Conservation (phyloP, 2,888 invertebrate genomes). For the Plebejus melissa region DNA sequence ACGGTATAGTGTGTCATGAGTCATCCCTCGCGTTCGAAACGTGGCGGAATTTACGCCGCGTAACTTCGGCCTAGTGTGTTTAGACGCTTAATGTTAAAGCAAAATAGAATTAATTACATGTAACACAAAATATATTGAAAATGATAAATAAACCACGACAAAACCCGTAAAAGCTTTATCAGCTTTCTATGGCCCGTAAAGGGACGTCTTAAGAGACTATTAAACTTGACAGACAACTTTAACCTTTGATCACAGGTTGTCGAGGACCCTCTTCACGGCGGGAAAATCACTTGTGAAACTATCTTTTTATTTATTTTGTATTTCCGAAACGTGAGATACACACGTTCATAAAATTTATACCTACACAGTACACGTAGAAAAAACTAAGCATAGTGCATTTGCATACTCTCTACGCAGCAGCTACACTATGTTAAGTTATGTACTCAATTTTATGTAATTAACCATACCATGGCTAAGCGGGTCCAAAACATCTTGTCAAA, state of each 20-base stretch:
- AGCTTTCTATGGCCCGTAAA: neutral
- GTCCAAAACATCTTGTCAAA: too few relatives aligned
- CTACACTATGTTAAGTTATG: too few relatives aligned
- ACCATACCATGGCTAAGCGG: too few relatives aligned
- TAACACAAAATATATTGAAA: neutral
- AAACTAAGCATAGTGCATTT: neutral
- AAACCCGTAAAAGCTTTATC: neutral
- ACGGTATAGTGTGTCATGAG: too few relatives aligned
- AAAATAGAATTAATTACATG: too few relatives aligned
- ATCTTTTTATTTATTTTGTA: neutral
- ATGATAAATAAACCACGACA: neutral
- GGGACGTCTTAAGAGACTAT: constrained; percentile 13
- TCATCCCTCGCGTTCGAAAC: too few relatives aligned
- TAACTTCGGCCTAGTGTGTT: too few relatives aligned
- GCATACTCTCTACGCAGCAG: too few relatives aligned
- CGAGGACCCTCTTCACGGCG: neutral
- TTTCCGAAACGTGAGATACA: neutral
- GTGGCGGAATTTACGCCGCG: too few relatives aligned
- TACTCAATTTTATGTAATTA: too few relatives aligned
- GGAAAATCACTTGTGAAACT: neutral
- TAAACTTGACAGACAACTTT: constrained; percentile 18
- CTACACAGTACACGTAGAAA: neutral
- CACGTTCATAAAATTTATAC: neutral
- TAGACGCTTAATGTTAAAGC: too few relatives aligned
- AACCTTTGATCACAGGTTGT: constrained; percentile 9